Evolutionary conservation across 2,797 vertebrate genomes (phyloP), one percentile per base, ranked within the genome.

Genomic region (Leptodactylus fallax): DNA sequence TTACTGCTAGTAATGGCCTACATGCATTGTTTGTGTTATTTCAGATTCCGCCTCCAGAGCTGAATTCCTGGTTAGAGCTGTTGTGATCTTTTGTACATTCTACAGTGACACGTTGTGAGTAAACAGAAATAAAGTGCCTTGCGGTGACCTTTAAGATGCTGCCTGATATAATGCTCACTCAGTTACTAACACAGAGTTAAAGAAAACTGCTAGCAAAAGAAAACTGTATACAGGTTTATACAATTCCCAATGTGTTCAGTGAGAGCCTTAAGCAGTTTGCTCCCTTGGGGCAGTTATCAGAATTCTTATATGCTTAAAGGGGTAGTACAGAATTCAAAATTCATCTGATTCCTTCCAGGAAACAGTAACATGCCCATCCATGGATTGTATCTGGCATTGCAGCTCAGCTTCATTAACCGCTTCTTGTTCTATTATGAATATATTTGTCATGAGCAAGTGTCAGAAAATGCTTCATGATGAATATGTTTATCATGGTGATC

Each of bases 11-110:
- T 17, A 65, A 65, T 23, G 12, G 36, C 65, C 60, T 23, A n/a
- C 36, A 49, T 81, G 21, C 79, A 49, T 63, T 63, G 17, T 47
- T 71, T 51, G 9, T 25, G 67, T 45, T 74, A 83, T 27, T 19
- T 45, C 74, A 23, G 8, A 72, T 72, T 56, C 67, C 8, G 21
- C 56, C 23, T 45, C 19, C 19, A 74, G 51, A 45, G 36, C 69
- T 84, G 82, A 74, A 74, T 72, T 72, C 27, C 25, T 72, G 21
- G 51, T 58, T 83, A 72, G 25, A 36, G 49, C 25, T 71, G 81
- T 60, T 74, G 82, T 72, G 82, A 74, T 84, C 49, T 58, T 74
- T 74, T 84, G 19, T 60, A 55, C 67, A 60, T 74, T 58, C 67
- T 53, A 45, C 55, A 47, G 55, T 58, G 82, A 74, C 82, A 72